These are phyloP conservation scores for Thamnophis sirtalis DNA, from an alignment of 2,113 vertebrate genomes.

Conservation along the genomic window DNA sequence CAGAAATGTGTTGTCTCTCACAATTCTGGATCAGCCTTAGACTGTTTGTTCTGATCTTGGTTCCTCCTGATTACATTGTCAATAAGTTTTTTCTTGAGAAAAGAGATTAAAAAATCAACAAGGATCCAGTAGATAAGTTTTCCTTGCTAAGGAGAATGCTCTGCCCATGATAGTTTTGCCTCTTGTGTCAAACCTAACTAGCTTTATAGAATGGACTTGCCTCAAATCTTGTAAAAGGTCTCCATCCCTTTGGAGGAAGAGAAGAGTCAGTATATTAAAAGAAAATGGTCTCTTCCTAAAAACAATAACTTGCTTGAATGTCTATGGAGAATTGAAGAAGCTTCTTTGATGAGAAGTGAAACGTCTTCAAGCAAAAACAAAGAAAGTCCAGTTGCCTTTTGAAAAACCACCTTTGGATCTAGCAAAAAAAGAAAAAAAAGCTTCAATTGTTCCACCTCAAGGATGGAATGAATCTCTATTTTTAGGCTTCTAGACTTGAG, in stretches of 20 bases:
- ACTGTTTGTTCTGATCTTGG: not conserved
- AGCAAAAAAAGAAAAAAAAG: too few species aligned
- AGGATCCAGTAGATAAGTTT: not conserved
- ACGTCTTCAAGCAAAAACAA: too few species aligned
- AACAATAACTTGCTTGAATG: not conserved
- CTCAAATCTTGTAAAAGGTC: not conserved
- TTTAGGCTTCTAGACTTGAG: too few species aligned
- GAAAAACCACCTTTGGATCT: too few species aligned
- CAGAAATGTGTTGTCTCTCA: not conserved
- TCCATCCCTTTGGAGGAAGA: not conserved
- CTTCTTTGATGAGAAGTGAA: too few species aligned
- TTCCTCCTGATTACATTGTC: not conserved
- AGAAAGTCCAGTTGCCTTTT: too few species aligned
- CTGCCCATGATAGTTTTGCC: not conserved
- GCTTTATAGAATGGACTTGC: not conserved
- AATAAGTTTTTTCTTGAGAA: slow-evolving; percentile 9
- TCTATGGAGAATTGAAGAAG: too few species aligned
- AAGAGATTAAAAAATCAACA: not conserved
- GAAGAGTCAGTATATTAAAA: not conserved
- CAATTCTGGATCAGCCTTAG: not conserved
- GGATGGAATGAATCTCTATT: too few species aligned
- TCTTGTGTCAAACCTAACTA: not conserved
- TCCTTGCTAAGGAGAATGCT: not conserved
- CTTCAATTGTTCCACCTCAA: too few species aligned
- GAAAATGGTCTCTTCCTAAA: not conserved